Evolutionary conservation across 2,797 vertebrate genomes (phyloP).

Genomic region (Cynodonichthys magdalenae): DNA sequence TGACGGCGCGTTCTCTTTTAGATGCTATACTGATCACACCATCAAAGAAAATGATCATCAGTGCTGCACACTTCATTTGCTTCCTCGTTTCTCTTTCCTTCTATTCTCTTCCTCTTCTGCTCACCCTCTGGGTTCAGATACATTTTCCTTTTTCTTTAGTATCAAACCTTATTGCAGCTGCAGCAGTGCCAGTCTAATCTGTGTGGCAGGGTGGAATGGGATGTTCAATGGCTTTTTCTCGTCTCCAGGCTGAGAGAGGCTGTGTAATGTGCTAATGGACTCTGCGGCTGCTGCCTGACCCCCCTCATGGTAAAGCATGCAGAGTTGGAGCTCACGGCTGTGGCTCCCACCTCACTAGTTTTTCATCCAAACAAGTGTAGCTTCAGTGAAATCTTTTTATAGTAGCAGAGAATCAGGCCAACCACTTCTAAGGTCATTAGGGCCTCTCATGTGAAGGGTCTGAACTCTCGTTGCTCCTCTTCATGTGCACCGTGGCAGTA

Average conservation of each 20-base stretch:
- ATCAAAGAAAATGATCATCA: slow-evolving; percentile 68
- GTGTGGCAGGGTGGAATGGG: slow-evolving; percentile 61
- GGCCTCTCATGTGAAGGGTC: slow-evolving; percentile 35
- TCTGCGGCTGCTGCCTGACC: slow-evolving; percentile 63
- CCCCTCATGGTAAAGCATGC: slow-evolving; percentile 42
- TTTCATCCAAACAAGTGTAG: slow-evolving; percentile 50
- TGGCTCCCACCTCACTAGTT: slow-evolving; percentile 26
- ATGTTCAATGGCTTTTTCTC: slow-evolving; percentile 67
- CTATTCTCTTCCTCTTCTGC: slow-evolving; percentile 36
- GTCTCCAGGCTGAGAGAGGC: slow-evolving; percentile 63
- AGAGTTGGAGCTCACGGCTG: slow-evolving; percentile 37
- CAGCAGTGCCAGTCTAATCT: slow-evolving; percentile 67
- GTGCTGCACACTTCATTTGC: slow-evolving; percentile 60
- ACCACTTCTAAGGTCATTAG: slow-evolving; percentile 42
- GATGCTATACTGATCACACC: slow-evolving; percentile 38
- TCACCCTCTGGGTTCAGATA: slow-evolving; percentile 19
- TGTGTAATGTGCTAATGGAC: slow-evolving; percentile 79
- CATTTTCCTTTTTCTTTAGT: slow-evolving; percentile 24
- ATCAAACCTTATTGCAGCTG: slow-evolving; percentile 53
- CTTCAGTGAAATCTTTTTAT: slow-evolving; percentile 58
- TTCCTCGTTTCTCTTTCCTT: slow-evolving; percentile 55
- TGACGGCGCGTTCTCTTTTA: slow-evolving; percentile 44
- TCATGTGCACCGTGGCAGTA: slow-evolving; percentile 17
- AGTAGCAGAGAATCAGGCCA: slow-evolving; percentile 38
- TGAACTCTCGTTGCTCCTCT: slow-evolving; percentile 21